These are phyloP conservation scores for Drosophila mimetica DNA, from an alignment of 2,888 invertebrate genomes.

Conservation along the genomic window DNA sequence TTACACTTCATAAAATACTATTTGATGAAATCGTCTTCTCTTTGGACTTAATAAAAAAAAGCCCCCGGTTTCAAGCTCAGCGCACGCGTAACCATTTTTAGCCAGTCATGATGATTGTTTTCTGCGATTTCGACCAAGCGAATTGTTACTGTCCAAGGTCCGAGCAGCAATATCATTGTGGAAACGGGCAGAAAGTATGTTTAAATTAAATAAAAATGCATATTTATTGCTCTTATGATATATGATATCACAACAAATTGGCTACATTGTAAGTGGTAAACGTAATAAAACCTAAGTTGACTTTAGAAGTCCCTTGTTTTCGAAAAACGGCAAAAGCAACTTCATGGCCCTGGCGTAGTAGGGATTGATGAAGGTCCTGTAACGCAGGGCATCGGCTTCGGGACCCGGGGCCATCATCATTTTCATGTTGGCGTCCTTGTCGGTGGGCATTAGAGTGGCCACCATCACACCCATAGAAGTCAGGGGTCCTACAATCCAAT, in stretches of 20 bases:
- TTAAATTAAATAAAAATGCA: slow-evolving; percentile 10
- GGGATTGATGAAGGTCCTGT: slow-evolving; percentile 63
- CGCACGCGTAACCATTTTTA: background rate
- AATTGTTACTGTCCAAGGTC: background rate
- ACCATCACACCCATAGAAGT: slow-evolving; percentile 58
- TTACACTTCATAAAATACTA: background rate
- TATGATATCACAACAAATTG: slow-evolving; percentile 25
- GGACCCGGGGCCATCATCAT: slow-evolving; percentile 67
- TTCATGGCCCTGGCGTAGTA: slow-evolving; percentile 73
- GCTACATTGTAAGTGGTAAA: background rate
- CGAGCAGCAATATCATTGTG: background rate
- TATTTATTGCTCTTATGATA: slow-evolving; percentile 28
- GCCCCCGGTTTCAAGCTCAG: background rate
- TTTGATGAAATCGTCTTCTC: background rate
- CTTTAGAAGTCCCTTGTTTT: slow-evolving; percentile 66
- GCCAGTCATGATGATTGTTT: slow-evolving; percentile 30
- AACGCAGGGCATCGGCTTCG: slow-evolving; percentile 66
- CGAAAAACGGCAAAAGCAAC: slow-evolving; percentile 75
- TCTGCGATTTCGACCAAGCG: too few species aligned
- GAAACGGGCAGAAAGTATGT: background rate
- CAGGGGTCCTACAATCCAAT: slow-evolving; percentile 54
- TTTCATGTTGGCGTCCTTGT: slow-evolving; percentile 73
- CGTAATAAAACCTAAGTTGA: background rate
- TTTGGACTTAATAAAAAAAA: background rate
- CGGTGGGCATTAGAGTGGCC: slow-evolving; percentile 67